These are phyloP conservation scores for Rhagium mordax DNA, from an alignment of 2,888 invertebrate genomes.

Conservation along the genomic window DNA sequence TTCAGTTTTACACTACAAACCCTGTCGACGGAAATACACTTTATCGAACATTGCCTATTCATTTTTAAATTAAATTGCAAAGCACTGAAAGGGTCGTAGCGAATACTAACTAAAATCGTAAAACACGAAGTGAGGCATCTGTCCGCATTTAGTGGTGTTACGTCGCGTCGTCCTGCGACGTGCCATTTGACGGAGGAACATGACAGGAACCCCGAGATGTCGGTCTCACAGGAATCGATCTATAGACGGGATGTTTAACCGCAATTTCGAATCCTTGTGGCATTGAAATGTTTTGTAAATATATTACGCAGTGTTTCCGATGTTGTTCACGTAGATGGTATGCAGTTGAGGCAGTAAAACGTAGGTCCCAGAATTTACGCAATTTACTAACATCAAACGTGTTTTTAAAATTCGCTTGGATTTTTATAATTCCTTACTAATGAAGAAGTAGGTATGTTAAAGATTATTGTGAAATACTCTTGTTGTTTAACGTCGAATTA, in stretches of 20 bases:
- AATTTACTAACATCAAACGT: too few relatives aligned
- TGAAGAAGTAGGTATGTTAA: not conserved
- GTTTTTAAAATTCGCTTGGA: not conserved
- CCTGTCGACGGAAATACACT: conserved; percentile 26
- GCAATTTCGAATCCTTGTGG: not conserved
- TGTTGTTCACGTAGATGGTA: not conserved
- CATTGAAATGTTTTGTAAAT: conserved; percentile 18
- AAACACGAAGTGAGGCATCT: conserved; percentile 24
- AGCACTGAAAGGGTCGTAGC: conserved; percentile 28
- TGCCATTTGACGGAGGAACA: not conserved
- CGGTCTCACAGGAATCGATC: conserved; percentile 10
- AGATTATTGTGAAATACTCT: too few relatives aligned
- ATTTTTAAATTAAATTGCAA: conserved; percentile 37
- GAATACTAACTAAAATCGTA: conserved; percentile 35
- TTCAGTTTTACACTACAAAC: not conserved
- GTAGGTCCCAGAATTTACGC: not conserved
- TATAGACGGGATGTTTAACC: conserved; percentile 1
- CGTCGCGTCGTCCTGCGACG: not conserved
- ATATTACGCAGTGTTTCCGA: not conserved
- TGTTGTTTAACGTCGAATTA: too few relatives aligned
- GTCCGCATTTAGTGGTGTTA: not conserved
- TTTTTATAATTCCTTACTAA: not conserved
- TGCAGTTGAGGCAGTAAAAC: not conserved
- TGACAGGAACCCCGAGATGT: conserved; percentile 5
- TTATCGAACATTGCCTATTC: conserved; percentile 32